Evolutionary conservation across 1,140 invertebrate genomes (phyloP).

Genomic region (Zaprionus taronus): DNA sequence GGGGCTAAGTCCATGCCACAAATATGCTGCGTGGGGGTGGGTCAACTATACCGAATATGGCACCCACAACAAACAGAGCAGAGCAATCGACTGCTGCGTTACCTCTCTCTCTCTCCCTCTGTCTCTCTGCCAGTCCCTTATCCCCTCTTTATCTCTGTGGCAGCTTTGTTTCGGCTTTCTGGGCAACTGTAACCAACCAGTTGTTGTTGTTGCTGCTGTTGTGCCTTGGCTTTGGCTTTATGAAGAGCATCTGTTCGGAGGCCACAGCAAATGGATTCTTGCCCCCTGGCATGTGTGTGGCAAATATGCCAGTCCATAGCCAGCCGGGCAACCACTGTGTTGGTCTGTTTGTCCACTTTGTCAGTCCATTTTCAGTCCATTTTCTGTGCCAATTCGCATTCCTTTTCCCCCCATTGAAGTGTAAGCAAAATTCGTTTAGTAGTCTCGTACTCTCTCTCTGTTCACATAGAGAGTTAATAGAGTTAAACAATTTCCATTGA

Average conservation of each 20-base stretch:
- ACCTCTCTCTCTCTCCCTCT: neutral
- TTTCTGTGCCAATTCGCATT: constrained; percentile 1
- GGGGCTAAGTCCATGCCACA: constrained; percentile 53
- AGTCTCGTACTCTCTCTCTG: neutral
- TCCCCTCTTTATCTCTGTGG: neutral
- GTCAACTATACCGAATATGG: constrained; percentile 29
- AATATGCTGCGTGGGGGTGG: constrained; percentile 44
- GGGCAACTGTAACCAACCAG: constrained; percentile 42
- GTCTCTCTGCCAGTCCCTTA: neutral
- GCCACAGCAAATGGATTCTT: constrained; percentile 12
- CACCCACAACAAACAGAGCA: constrained; percentile 40
- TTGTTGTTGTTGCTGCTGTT: constrained; percentile 43
- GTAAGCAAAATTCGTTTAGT: constrained; percentile 62
- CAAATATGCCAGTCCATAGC: constrained; percentile 18
- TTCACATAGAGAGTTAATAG: constrained; percentile 6
- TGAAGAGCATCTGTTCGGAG: constrained; percentile 20
- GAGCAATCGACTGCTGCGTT: constrained; percentile 24
- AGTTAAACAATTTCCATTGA: constrained; percentile 47
- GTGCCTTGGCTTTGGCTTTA: constrained; percentile 21
- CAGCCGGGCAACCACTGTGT: neutral
- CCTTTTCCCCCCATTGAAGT: neutral
- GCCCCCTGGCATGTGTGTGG: constrained; percentile 26
- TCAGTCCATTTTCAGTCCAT: constrained; percentile 3
- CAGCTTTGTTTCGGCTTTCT: constrained; percentile 39
- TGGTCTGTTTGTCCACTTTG: neutral